A percentile compares a stretch with the other conserved stretches of the same genome.
Evolutionary conservation across 2,888 invertebrate species (phyloP).

Genomic region (Sminthurides aquaticus): DNA sequence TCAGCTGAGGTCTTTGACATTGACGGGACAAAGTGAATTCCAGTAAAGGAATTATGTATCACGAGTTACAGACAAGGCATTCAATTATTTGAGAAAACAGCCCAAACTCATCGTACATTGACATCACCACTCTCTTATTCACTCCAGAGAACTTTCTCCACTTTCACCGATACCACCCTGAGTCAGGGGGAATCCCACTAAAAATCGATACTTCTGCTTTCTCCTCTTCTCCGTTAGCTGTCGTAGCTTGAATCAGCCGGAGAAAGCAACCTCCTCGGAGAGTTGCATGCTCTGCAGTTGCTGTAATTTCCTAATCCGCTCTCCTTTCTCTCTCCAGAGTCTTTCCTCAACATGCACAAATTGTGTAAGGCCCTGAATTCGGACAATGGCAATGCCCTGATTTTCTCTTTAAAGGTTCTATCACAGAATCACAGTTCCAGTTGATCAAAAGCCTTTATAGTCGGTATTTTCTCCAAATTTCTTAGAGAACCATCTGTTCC

Average conservation of each 20-base stretch:
- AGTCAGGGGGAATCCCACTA: not conserved
- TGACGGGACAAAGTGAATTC: no score
- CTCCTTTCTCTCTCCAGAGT: no score
- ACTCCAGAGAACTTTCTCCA: not conserved
- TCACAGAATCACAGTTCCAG: no score
- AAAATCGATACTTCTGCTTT: not conserved
- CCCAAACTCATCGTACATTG: not conserved
- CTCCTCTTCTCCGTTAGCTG: not conserved
- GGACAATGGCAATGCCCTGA: no score
- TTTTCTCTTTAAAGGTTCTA: no score
- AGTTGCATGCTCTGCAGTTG: not conserved
- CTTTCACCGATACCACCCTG: not conserved
- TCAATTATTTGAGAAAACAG: not conserved
- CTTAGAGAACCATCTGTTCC: no score
- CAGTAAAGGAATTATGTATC: not conserved
- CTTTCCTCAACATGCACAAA: no score
- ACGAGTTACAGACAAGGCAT: not conserved
- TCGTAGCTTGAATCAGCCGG: not conserved
- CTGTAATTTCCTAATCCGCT: no score
- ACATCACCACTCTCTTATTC: not conserved
- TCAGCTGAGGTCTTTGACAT: no score
- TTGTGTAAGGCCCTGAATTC: no score
- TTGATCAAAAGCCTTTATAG: no score
- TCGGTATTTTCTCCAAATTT: no score
- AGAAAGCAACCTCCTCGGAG: not conserved